These are phyloP conservation scores for Eupithecia subfuscata DNA, from an alignment of 2,888 invertebrate species.

Conservation along the genomic window DNA sequence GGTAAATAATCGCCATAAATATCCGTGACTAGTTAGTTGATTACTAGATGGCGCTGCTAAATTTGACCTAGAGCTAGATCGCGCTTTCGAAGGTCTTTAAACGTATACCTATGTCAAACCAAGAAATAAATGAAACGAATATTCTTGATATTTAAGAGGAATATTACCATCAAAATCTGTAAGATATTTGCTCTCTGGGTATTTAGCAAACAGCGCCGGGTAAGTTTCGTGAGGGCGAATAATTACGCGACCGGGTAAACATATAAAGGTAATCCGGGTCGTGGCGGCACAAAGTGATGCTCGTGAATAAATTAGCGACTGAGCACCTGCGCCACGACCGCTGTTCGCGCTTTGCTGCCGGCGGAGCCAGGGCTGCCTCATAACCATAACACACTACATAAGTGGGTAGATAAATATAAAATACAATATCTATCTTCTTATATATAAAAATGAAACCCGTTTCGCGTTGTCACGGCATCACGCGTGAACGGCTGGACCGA, in stretches of 20 bases:
- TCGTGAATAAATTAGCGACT: conserved; percentile 78
- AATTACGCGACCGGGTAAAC: conserved; percentile 82
- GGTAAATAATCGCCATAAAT: no score
- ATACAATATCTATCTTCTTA: no score
- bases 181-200: conserved; percentile 32
- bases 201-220: conserved; percentile 45
- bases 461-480: no score
- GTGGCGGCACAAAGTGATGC: conserved; percentile 82
- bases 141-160: background rate
- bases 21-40: background rate
- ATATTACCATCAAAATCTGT: conserved; percentile 20
- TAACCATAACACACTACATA: no score
- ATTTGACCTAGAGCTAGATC: background rate
- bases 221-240: conserved; percentile 81
- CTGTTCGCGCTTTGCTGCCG: conserved; percentile 52
- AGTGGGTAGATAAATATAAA: no score
- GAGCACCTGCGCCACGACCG: conserved; percentile 77
- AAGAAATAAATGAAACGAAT: background rate
- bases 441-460: no score
- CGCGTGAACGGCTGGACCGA: no score
- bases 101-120: background rate
- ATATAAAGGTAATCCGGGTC: conserved; percentile 83
- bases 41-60: background rate
- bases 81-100: background rate
- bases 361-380: conserved; percentile 55